These are phyloP conservation scores for Zaprionus inermis DNA, from an alignment of 1,140 invertebrate species.

Conservation along the genomic window DNA sequence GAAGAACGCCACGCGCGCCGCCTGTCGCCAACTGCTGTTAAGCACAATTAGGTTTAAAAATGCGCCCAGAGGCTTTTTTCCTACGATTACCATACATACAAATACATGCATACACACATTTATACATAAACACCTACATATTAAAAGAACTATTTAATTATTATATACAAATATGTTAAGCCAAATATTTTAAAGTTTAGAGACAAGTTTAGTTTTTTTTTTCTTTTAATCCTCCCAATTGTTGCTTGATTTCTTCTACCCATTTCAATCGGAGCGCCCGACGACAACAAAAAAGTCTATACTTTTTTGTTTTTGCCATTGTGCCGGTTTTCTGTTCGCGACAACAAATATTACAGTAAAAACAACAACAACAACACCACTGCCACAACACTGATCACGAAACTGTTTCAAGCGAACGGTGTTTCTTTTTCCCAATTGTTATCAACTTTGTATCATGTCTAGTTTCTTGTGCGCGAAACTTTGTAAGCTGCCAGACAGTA, in stretches of 20 bases:
- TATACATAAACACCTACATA: constrained; percentile 58
- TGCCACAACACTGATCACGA: constrained; percentile 35
- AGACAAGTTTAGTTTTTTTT: constrained; percentile 43
- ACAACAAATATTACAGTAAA: constrained; percentile 7
- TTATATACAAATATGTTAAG: constrained; percentile 78
- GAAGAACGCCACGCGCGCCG: constrained; percentile 51
- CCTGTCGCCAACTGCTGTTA: constrained; percentile 64
- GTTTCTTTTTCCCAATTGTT: constrained; percentile 17
- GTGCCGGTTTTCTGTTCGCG: constrained; percentile 8
- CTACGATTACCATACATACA: constrained; percentile 61
- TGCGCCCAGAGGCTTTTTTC: constrained; percentile 81
- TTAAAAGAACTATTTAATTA: constrained; percentile 74
- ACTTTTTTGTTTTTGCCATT: constrained; percentile 28
- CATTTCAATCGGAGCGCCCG: constrained; percentile 5
- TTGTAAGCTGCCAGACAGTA: constrained; percentile 59
- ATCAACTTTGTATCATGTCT: constrained; percentile 25
- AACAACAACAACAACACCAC: constrained; percentile 38
- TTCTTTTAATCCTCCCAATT: neutral
- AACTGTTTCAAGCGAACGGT: constrained; percentile 40
- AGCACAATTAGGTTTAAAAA: constrained; percentile 81
- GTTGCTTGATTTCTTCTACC: constrained; percentile 23
- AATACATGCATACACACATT: constrained; percentile 34
- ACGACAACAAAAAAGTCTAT: constrained; percentile 1
- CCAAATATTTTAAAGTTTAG: constrained; percentile 74
- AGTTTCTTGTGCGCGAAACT: constrained; percentile 53